Percentiles rank a stretch among this genome's conserved stretches.
phyloP scores from a whole-genome alignment of 2,113 vertebrate species.

The Plecotus auritus region DNA sequence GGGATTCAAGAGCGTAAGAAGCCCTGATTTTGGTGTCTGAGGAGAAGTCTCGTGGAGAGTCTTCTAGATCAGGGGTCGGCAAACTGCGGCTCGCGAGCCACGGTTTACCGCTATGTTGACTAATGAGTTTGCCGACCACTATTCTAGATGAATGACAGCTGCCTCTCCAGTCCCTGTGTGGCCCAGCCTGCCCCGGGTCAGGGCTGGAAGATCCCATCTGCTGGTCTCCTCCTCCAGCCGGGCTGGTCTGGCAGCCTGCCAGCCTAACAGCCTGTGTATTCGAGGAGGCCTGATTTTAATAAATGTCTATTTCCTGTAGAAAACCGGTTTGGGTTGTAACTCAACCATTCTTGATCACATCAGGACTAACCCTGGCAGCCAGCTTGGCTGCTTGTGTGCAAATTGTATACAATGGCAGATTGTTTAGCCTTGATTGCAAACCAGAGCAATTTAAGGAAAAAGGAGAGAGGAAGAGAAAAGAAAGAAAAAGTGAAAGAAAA shows the following conservation, averaged over 20 bases:
- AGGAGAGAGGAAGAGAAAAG: not conserved
- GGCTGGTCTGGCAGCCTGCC: conserved; percentile 33
- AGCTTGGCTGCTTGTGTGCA: conserved; percentile 43
- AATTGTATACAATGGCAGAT: conserved; percentile 52
- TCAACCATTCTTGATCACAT: conserved; percentile 60
- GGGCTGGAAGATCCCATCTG: not conserved
- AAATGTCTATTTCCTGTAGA: conserved; percentile 68
- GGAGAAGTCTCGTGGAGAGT: not conserved
- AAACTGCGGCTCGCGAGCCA: too few relatives aligned
- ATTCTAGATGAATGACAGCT: not conserved
- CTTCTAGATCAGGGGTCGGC: not conserved
- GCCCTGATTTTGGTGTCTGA: not conserved
- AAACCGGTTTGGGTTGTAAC: conserved; percentile 69
- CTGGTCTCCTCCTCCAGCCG: not conserved
- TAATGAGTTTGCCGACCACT: too few relatives aligned
- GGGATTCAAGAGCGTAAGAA: not conserved
- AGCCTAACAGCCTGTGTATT: conserved; percentile 2
- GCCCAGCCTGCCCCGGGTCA: not conserved
- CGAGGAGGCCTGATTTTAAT: conserved; percentile 60
- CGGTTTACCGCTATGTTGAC: too few relatives aligned
- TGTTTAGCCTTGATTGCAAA: conserved; percentile 30
- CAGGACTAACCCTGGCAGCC: conserved; percentile 48
- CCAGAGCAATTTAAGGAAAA: not conserved
- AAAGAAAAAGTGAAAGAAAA: conserved; percentile 13
- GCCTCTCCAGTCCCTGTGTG: not conserved